Percentiles rank a stretch among this genome's conserved stretches.
These are phyloP conservation scores for Pseudochirops corinnae DNA, from an alignment of 2,797 vertebrate species.

Conservation along the genomic window DNA sequence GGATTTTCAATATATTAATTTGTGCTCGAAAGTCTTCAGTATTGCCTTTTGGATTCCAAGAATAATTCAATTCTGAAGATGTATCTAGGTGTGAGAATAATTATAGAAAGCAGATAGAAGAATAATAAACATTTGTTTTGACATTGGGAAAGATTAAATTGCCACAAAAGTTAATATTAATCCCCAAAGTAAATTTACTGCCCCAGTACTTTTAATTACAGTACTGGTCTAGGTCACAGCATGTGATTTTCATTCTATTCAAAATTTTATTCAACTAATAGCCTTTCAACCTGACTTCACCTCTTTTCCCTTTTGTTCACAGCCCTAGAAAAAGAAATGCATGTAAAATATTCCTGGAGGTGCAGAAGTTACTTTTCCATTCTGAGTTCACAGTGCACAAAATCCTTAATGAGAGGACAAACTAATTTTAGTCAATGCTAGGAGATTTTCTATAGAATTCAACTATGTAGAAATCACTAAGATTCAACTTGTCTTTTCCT, in stretches of 20 bases:
- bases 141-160: slow-evolving; percentile 63
- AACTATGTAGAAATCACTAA: slow-evolving; percentile 39
- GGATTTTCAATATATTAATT: slow-evolving; percentile 24
- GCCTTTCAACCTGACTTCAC: slow-evolving; percentile 50
- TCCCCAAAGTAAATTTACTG: slow-evolving; percentile 76
- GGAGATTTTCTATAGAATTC: slow-evolving; percentile 22
- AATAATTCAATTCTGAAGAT: slow-evolving; percentile 12
- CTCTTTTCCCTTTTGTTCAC: slow-evolving; percentile 47
- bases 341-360: slow-evolving; percentile 13
- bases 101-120: slow-evolving; percentile 56
- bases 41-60: background rate
- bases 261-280: slow-evolving; percentile 60
- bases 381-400: slow-evolving; percentile 17
- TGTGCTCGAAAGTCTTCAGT: slow-evolving; percentile 5
- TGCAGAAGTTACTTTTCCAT: slow-evolving; percentile 20
- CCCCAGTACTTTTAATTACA: slow-evolving; percentile 76
- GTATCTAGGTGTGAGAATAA: slow-evolving; percentile 8
- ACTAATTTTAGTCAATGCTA: slow-evolving; percentile 27
- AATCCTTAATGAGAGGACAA: slow-evolving; percentile 36
- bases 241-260: slow-evolving; percentile 67
- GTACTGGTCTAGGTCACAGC: slow-evolving; percentile 62
- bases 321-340: background rate
- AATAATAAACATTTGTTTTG: slow-evolving; percentile 59
- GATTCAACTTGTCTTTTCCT: slow-evolving; percentile 12
- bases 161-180: slow-evolving; percentile 69